Conservation (phyloP, 2,888 invertebrate species). For the Himalopsyche anomala region DNA sequence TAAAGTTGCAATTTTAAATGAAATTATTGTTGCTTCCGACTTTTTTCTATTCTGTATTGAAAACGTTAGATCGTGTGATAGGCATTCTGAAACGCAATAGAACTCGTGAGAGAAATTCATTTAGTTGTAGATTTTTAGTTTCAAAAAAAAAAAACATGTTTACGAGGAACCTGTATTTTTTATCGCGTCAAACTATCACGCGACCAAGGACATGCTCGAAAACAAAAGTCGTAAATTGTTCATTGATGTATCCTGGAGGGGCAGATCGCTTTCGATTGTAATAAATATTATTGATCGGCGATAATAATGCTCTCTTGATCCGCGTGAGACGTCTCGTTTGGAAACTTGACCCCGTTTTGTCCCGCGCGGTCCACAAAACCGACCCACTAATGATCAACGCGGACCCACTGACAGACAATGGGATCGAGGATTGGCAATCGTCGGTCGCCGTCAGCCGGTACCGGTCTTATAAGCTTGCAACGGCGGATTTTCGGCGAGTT, state of each 20-base stretch:
- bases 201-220: slow-evolving; percentile 7
- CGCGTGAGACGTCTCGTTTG: slow-evolving; percentile 51
- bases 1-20: too few species aligned
- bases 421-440: slow-evolving; percentile 44
- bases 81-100: too few species aligned
- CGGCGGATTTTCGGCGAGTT: neutral
- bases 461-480: neutral
- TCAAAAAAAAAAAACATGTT: neutral
- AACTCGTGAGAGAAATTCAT: too few species aligned
- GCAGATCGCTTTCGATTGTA: slow-evolving; percentile 18
- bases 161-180: neutral
- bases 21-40: too few species aligned
- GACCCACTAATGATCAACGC: slow-evolving; percentile 59
- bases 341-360: slow-evolving; percentile 62
- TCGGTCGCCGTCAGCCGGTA: neutral
- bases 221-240: slow-evolving; percentile 17
- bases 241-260: neutral
- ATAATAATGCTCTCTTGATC: neutral
- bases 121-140: too few species aligned
- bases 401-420: slow-evolving; percentile 38
- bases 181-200: neutral
- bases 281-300: slow-evolving; percentile 13
- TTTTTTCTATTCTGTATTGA: too few species aligned
- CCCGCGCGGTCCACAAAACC: slow-evolving; percentile 45
- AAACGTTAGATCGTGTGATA: too few species aligned